Evolutionary conservation across 2,888 invertebrate species (phyloP), one percentile per base, ranked within the genome.

Genomic region (Mythimna albipuncta): DNA sequence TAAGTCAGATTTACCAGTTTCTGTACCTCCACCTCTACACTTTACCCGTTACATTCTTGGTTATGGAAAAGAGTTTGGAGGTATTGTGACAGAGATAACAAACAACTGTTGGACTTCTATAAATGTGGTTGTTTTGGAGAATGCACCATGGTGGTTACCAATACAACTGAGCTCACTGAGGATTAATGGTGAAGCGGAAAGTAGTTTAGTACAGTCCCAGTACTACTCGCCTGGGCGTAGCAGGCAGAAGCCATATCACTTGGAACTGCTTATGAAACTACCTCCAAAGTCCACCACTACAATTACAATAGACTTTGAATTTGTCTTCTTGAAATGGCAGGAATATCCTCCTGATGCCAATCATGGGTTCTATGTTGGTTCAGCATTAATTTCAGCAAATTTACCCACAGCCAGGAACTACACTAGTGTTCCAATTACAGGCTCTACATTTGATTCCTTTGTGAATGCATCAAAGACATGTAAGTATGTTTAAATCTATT

Each of bases 291-390:
- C 99, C 0, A 97, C 97, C 9, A 98, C 98, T 0, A 97, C 98
- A 79, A 97, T 99, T 66, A 98, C 98, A 11, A 97, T 99, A 82
- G 98, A 99, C 89, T 99, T 99, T 95, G 99, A 99, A 93, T 98
- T 98, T 94, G 98, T 99, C n/a, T 99, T 99, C 90, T 97, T 99
- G 7, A 99, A 99, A 94, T 99, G 99, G 99, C 98, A 99, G 88
- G 99, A 99, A 93, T 99, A 99, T 95, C 99, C 99, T 19, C 99
- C 99, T 0, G 99, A 99, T 97, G 99, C 99, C 0, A 99, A 99
- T 96, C 99, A 99, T 94, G 99, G 99, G 0, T 99, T 99, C 94
- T 99, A 99, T 91, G 97, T 99, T 88, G 98, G 99, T 7, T 98
- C 99, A 47, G 98, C 99, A 26, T 97, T 99, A 63, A 97, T 99